These are phyloP conservation scores for Hydrophis major DNA, from an alignment of 2,797 vertebrate species.

Conservation along the genomic window DNA sequence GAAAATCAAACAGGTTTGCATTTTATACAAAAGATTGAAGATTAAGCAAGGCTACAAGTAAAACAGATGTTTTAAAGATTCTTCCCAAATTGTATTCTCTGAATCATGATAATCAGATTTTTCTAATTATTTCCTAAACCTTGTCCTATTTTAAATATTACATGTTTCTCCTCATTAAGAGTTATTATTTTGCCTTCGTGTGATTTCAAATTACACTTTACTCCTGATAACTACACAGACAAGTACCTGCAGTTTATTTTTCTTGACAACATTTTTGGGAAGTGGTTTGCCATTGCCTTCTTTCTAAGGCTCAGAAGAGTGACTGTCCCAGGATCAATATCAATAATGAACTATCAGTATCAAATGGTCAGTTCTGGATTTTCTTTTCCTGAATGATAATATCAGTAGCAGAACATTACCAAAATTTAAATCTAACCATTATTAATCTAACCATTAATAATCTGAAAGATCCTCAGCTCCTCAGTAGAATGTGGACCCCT, in stretches of 20 bases:
- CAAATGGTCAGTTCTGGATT: background rate
- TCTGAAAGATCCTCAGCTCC: background rate
- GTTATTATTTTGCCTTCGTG: background rate
- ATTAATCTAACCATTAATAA: background rate
- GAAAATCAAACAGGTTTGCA: conserved; percentile 32
- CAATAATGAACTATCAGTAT: background rate
- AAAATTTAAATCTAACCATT: background rate
- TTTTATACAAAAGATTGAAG: conserved; percentile 6
- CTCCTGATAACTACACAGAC: background rate
- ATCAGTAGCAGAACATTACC: background rate
- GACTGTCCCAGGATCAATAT: background rate
- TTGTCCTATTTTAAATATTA: background rate
- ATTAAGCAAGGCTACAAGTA: background rate
- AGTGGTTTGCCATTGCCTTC: background rate
- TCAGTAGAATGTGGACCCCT: background rate
- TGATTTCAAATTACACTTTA: background rate
- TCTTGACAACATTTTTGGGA: background rate
- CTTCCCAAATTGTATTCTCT: background rate
- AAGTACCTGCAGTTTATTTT: background rate
- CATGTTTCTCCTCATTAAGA: background rate
- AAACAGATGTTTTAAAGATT: conserved; percentile 13
- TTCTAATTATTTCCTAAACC: background rate
- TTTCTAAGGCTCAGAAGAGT: background rate
- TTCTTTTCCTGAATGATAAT: background rate
- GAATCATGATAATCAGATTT: background rate